Base-by-base conservation (phyloP, 2,113 vertebrate genomes). In the Tretioscincus oriximinensis region DNA sequence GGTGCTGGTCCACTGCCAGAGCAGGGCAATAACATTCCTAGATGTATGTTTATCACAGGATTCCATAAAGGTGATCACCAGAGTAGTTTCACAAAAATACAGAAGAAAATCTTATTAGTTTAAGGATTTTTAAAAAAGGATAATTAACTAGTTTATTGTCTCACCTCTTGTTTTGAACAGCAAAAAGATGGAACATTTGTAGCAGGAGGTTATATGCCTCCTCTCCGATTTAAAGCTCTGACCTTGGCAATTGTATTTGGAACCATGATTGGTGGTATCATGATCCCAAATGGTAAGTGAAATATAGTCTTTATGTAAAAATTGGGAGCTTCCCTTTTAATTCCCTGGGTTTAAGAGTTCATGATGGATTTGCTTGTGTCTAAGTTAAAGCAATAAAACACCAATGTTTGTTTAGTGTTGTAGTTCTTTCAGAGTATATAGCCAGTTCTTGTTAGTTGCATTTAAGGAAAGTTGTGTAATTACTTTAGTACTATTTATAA, bases 121-220 rank as follows among this genome's bases (percentile, higher is more conserved):
- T 74, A 2, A 45, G 31, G 28, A 20, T n/a, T 28, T 58, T 60
- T 51, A 28, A 4, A 60, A 74, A 60, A 54, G 58, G 24, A 73
- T 58, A 68, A 60, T n/a, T 41, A 14, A n/a, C 63, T 70, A 6
- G 12, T 65, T 68, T 11, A 35, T 69, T 81, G 24, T 49, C 29
- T 81, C 12, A 58, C 54, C 79, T 7, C 45, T 63, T 84, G 29
- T 64, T 81, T 20, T 84, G 85, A 61, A 7, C 86, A 99, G 98
- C 98, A 99, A 80, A 99, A 99, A 78, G 98, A 99, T 0, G 98
- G 98, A 81, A 99, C 98, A 47, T 99, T 99, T 3, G 96, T 98
- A 0, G 97, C 98, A 0, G 98, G 98, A 31, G 98, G 98, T 35
- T 99, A 99, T 89, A 99, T 99, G 97, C 98, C 98, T 7, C 98